These are phyloP conservation scores for Sebastes schlegelii DNA, from an alignment of 2,113 vertebrate genomes.

Conservation along the genomic window DNA sequence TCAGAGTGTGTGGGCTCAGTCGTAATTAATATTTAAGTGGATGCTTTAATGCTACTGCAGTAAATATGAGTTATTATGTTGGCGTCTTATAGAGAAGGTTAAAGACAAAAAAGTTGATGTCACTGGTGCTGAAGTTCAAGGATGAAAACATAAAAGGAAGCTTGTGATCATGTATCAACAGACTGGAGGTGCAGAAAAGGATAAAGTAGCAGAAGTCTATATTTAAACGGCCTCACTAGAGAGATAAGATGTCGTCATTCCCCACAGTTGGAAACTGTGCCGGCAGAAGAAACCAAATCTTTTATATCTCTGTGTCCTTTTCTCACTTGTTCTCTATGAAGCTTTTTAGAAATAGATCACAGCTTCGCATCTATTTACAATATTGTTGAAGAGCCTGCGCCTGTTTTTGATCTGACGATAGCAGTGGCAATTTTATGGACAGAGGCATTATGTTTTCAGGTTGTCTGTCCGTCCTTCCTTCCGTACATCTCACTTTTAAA, in stretches of 20 bases:
- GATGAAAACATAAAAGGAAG: slow-evolving; percentile 27
- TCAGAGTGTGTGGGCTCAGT: slow-evolving; percentile 17
- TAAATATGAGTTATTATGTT: slow-evolving; percentile 21
- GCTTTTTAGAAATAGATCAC: slow-evolving; percentile 39
- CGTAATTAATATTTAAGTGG: slow-evolving; percentile 33
- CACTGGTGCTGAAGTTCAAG: slow-evolving; percentile 26
- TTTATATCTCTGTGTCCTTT: slow-evolving; percentile 34
- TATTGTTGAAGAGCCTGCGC: slow-evolving; percentile 14
- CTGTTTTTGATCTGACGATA: not conserved
- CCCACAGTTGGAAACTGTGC: slow-evolving; percentile 40
- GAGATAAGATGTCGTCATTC: slow-evolving; percentile 61
- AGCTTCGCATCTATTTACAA: slow-evolving; percentile 21
- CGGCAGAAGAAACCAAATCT: slow-evolving; percentile 49
- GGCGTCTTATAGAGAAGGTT: not conserved
- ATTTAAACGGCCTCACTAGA: slow-evolving; percentile 70
- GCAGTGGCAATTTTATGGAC: not conserved
- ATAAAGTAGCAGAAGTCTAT: slow-evolving; percentile 66
- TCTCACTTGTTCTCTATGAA: slow-evolving; percentile 10
- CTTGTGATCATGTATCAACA: slow-evolving; percentile 38
- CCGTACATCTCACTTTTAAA: too few species aligned
- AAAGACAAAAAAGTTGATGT: slow-evolving; percentile 17
- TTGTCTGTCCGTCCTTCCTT: too few species aligned
- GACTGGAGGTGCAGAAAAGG: slow-evolving; percentile 37
- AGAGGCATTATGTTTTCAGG: too few species aligned
- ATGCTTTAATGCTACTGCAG: slow-evolving; percentile 24